These are phyloP conservation scores for Netelia virgata DNA, from an alignment of 2,888 invertebrate species.

Conservation along the genomic window DNA sequence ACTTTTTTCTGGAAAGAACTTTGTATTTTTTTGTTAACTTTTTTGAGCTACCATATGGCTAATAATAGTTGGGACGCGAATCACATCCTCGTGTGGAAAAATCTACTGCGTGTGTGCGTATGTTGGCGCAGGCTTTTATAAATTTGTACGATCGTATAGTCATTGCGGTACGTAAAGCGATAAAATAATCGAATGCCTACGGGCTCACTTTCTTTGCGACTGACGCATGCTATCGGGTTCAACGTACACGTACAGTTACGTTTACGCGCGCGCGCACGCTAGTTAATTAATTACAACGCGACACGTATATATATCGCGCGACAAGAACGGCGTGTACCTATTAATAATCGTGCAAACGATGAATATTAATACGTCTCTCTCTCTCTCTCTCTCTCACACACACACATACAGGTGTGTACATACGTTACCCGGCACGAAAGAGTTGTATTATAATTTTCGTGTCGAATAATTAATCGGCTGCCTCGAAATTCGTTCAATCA, in stretches of 20 bases:
- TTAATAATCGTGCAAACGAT: slow-evolving; percentile 66
- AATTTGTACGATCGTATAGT: neutral
- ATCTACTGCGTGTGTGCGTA: neutral
- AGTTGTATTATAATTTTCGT: slow-evolving; percentile 38
- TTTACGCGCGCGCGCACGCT: slow-evolving; percentile 21
- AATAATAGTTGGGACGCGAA: slow-evolving; percentile 45
- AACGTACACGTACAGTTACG: neutral
- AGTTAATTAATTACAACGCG: slow-evolving; percentile 64
- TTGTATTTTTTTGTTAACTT: neutral
- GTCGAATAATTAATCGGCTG: slow-evolving; percentile 19
- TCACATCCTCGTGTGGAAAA: slow-evolving; percentile 1
- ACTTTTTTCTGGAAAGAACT: neutral
- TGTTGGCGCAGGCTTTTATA: neutral
- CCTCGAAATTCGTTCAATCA: slow-evolving; percentile 6
- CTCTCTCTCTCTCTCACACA: neutral
- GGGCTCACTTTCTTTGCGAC: neutral
- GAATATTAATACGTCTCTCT: slow-evolving; percentile 60
- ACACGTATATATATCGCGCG: slow-evolving; percentile 48
- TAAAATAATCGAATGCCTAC: neutral
- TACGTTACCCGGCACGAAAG: slow-evolving; percentile 5
- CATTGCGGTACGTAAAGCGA: neutral
- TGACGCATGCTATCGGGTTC: neutral
- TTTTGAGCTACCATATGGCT: slow-evolving; percentile 10
- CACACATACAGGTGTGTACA: too few relatives aligned
- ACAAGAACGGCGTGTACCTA: slow-evolving; percentile 60